Base-by-base conservation (phyloP, 2,888 invertebrate genomes). In the Rhabditoides inermis region DNA sequence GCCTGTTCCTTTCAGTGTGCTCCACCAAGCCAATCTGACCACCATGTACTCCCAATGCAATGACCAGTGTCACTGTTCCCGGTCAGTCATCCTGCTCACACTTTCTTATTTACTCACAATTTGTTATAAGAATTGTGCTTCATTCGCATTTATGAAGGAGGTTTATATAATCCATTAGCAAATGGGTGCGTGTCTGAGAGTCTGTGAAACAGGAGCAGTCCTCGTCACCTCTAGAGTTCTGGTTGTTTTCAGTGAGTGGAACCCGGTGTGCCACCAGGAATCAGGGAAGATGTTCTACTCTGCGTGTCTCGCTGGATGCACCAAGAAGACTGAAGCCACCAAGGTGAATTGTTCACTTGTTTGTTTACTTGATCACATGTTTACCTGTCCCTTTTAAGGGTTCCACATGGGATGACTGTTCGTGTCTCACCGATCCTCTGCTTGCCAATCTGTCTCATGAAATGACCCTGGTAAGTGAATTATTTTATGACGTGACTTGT, bases 251-350 rank as follows among this genome's bases (percentile, higher is more conserved):
- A 15, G 58, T 49, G 65, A 68, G 37, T 73, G 72, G 72, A 72
- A 69, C 57, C 75, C 75, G 20, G 70, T 73, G 15, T 73, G 73
- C 49, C 61, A 68, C 40, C 46, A 40, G 25, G 50, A 53, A 20
- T 59, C 55, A 4, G 63, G 61, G n/a, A 58, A 63, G 36, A 69
- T 65, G 51, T 73, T 67, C 54, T 73, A 67, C 56, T 74, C 72
- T 15, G 65, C 72, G 6, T 75, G 75, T 53, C 59, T 56, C 48
- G 75, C 75, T 4, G 75, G 75, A 15, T 75, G 75, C 49, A 64
- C 53, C 18, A 55, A 15, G 35, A 61, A 61, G 45, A 56, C 48
- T 26, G 48, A 58, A 35, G 50, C 57, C 40, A 42, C 49, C 26
- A 35, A 37, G 18, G 55, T 49, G n/a, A 23, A 48, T 27, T 48